Conservation (phyloP, 2,888 invertebrate genomes). For the Idaea dimidiata region DNA sequence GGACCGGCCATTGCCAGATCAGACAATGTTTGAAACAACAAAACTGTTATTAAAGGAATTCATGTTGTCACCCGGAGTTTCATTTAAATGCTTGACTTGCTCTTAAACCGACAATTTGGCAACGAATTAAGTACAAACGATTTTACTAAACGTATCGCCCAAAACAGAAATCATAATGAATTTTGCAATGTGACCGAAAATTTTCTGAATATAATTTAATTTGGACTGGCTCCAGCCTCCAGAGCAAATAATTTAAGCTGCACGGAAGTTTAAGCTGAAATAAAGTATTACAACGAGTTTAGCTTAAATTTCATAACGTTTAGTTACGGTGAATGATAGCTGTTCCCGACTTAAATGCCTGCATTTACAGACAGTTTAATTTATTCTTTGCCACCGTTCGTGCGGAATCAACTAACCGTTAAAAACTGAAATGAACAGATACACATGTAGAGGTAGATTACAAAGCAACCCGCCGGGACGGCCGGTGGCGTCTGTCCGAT, state of each 20-base stretch:
- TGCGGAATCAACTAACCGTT: constrained; percentile 33
- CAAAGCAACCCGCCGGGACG: constrained; percentile 33
- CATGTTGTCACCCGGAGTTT: constrained; percentile 36
- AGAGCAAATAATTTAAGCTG: constrained; percentile 75
- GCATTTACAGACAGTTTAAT: not conserved
- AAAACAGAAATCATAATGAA: constrained; percentile 59
- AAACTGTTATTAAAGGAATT: constrained; percentile 38
- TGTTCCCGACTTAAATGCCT: constrained; percentile 56
- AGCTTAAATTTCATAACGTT: constrained; percentile 69
- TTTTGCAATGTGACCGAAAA: constrained; percentile 63
- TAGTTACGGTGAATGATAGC: constrained; percentile 69
- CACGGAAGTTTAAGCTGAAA: constrained; percentile 74
- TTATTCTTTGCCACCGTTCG: constrained; percentile 2
- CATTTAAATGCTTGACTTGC: constrained; percentile 39
- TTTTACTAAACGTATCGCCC: constrained; percentile 45
- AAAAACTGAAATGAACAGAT: constrained; percentile 43
- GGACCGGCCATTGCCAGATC: constrained; percentile 31
- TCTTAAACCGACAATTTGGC: constrained; percentile 41
- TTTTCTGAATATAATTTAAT: constrained; percentile 74
- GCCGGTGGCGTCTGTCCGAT: constrained; percentile 40
- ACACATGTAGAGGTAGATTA: constrained; percentile 38
- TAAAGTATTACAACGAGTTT: constrained; percentile 76
- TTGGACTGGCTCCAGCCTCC: constrained; percentile 73
- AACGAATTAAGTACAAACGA: constrained; percentile 47
- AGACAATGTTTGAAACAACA: constrained; percentile 37